These are phyloP conservation scores for Actinia equina DNA, from an alignment of 64 coral and sea anemone genomes.

Conservation along the genomic window DNA sequence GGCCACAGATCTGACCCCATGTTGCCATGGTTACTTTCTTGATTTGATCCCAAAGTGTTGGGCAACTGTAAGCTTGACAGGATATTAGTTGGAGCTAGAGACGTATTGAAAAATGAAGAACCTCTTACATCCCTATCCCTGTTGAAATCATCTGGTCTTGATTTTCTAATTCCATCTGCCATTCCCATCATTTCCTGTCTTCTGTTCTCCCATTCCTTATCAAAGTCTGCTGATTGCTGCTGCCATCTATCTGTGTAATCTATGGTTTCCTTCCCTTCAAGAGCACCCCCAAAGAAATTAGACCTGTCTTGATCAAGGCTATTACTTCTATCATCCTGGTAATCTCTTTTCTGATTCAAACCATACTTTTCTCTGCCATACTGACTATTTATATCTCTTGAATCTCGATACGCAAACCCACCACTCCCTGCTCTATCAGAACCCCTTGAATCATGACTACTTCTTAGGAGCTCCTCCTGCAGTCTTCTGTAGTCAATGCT, in stretches of 20 bases:
- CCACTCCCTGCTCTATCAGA: neutral
- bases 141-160: neutral
- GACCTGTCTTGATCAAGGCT: neutral
- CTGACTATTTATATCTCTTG: neutral
- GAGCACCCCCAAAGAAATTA: neutral
- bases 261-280: neutral
- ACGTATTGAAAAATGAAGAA: neutral
- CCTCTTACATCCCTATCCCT: neutral
- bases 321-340: neutral
- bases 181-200: conserved; percentile 5
- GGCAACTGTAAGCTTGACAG: neutral
- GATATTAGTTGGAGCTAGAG: neutral
- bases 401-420: neutral
- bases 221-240: neutral
- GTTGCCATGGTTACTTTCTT: neutral
- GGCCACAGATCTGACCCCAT: neutral
- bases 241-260: neutral
- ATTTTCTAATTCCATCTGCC: neutral
- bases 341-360: neutral
- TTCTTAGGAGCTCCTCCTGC: neutral
- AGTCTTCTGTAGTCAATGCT: neutral
- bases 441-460: neutral
- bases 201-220: neutral
- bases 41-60: neutral
- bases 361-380: neutral